A percentile compares a stretch with the other conserved stretches of the same genome.
Conservation (phyloP, 2,888 invertebrate species). For the Apodemia zela region DNA sequence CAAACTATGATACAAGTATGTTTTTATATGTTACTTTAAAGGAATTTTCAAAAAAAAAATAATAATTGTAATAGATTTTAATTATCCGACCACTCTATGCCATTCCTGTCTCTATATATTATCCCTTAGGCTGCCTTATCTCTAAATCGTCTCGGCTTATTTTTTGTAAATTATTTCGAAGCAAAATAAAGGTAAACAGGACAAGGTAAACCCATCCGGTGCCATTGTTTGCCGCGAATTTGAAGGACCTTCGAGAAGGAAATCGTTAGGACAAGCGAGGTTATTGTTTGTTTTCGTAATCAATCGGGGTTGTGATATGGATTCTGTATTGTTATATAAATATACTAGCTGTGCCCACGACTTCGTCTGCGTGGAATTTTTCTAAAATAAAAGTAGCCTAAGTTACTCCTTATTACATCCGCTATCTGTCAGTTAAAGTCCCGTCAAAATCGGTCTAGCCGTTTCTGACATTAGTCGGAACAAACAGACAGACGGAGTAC, state of each 20-base stretch:
- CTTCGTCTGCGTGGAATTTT: too few species aligned
- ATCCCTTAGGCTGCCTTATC: constrained; percentile 43
- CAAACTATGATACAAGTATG: too few species aligned
- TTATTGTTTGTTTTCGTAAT: constrained; percentile 10
- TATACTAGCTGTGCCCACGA: too few species aligned
- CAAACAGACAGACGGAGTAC: too few species aligned
- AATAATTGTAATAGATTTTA: not conserved
- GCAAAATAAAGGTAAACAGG: constrained; percentile 64
- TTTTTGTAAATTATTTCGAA: constrained; percentile 55
- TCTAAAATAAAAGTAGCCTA: too few species aligned
- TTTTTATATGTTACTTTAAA: too few species aligned
- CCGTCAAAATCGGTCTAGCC: too few species aligned
- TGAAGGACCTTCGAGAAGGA: constrained; percentile 20
- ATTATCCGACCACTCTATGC: constrained; percentile 19
- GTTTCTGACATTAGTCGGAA: too few species aligned
- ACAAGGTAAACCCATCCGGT: constrained; percentile 59
- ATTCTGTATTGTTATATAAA: constrained; percentile 10
- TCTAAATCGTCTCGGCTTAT: constrained; percentile 39
- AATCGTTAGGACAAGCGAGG: constrained; percentile 19
- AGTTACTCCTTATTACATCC: too few species aligned
- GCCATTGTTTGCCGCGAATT: constrained; percentile 41
- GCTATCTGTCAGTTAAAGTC: too few species aligned
- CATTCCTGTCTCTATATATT: constrained; percentile 23
- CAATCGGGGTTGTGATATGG: constrained; percentile 15
- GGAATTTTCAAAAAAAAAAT: not conserved